Evolutionary conservation across 2,888 invertebrate species (phyloP).

Genomic region (Aricia artaxerxes): DNA sequence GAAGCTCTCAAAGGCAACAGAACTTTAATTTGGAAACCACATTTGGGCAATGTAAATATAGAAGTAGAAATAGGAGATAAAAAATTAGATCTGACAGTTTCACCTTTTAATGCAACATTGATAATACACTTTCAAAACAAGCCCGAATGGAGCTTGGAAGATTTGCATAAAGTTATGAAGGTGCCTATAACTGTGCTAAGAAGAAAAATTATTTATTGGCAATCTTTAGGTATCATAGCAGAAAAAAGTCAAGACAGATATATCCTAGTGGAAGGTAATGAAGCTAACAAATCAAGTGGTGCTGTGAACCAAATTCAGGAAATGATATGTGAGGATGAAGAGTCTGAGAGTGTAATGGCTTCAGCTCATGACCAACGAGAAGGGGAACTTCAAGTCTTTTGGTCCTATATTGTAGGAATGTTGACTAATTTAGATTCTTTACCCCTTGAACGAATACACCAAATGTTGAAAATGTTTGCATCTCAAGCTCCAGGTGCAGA

Average conservation of each 20-base stretch:
- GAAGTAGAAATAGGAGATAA: conserved; percentile 93
- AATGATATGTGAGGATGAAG: conserved; percentile 92
- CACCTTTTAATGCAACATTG: conserved; percentile 96
- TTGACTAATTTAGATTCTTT: conserved; percentile 95
- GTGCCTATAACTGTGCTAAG: conserved; percentile 92
- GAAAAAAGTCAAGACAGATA: conserved; percentile 89
- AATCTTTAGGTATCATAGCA: conserved; percentile 92
- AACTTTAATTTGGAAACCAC: conserved; percentile 95
- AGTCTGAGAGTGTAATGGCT: conserved; percentile 95
- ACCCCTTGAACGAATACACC: conserved; percentile 95
- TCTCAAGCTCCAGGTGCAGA: conserved; percentile 95
- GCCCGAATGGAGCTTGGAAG: conserved; percentile 92
- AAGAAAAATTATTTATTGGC: conserved; percentile 95
- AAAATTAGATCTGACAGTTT: conserved; percentile 89
- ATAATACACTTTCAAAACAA: conserved; percentile 96
- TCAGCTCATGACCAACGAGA: conserved; percentile 96
- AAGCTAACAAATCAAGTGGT: conserved; percentile 78
- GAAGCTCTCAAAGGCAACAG: conserved; percentile 95
- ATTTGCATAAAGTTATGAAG: conserved; percentile 91
- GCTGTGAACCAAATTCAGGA: conserved; percentile 79
- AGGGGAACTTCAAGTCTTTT: conserved; percentile 95
- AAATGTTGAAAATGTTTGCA: conserved; percentile 98
- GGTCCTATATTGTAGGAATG: conserved; percentile 99
- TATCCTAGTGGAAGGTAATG: conserved; percentile 83
- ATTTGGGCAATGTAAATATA: conserved; percentile 94